Evolutionary conservation across 2,888 invertebrate species (phyloP).

Genomic region (Salpingus planirostris): DNA sequence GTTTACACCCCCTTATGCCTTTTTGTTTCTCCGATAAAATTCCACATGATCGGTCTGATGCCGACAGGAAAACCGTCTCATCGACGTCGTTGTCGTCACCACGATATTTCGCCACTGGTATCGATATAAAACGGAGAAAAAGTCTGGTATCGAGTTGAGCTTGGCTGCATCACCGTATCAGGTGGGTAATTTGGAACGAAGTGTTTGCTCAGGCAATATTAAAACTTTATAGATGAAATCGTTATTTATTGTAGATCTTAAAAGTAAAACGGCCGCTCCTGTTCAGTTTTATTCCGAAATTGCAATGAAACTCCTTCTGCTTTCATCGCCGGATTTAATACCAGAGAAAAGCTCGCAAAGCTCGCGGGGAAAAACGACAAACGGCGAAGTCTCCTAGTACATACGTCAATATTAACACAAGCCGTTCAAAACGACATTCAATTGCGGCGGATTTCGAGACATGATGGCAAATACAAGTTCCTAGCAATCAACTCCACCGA

Average conservation of each 20-base stretch:
- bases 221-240: conserved; percentile 2
- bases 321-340: conserved; percentile 30
- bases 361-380: conserved; percentile 27
- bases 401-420: conserved; percentile 37
- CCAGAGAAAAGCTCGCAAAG: conserved; percentile 23
- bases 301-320: conserved; percentile 22
- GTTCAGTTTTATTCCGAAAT: conserved; percentile 18
- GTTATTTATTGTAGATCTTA: conserved; percentile 1
- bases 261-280: conserved; percentile 1
- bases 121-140: too few relatives aligned
- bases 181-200: too few relatives aligned
- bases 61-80: too few relatives aligned
- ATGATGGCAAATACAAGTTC: conserved; percentile 11
- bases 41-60: too few relatives aligned
- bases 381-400: conserved; percentile 27
- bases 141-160: too few relatives aligned
- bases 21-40: conserved; percentile 3
- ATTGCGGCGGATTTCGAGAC: conserved; percentile 21
- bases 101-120: too few relatives aligned
- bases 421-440: conserved; percentile 33
- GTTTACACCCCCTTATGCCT: conserved; percentile 11
- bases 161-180: too few relatives aligned
- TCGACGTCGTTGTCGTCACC: too few relatives aligned
- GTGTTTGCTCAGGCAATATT: conserved; percentile 1
- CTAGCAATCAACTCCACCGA: conserved; percentile 6